A percentile compares a stretch with the other conserved stretches of the same genome.
Conservation (phyloP, 2,797 vertebrate species). For the Gambelia wislizenii region DNA sequence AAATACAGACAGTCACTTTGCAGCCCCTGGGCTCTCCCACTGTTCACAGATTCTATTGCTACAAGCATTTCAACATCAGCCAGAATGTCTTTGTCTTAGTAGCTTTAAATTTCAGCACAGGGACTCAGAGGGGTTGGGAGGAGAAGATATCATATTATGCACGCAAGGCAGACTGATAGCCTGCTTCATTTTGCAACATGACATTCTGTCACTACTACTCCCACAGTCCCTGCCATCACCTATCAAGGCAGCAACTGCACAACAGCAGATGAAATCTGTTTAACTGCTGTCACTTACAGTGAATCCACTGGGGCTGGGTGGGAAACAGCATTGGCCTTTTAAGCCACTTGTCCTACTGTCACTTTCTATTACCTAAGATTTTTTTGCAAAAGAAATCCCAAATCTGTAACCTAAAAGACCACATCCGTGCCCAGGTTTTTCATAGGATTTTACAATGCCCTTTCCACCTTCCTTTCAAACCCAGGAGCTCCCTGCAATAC, state of each 20-base stretch:
- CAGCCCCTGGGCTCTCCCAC: not conserved
- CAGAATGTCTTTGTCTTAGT: slow-evolving; percentile 7
- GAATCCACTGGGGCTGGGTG: not conserved
- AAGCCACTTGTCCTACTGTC: not conserved
- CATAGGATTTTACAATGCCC: not conserved
- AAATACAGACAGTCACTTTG: not conserved
- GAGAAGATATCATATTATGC: not conserved
- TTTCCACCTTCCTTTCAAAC: not conserved
- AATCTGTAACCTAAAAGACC: not conserved
- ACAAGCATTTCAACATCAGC: not conserved
- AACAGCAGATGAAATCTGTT: not conserved
- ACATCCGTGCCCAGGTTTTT: not conserved
- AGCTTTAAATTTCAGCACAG: not conserved
- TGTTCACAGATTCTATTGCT: not conserved
- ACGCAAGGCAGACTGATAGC: not conserved
- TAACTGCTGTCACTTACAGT: not conserved
- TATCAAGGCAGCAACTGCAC: not conserved
- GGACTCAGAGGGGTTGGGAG: not conserved
- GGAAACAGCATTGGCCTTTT: not conserved
- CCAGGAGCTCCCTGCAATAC: not conserved
- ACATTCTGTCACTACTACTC: not conserved
- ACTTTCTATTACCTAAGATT: not conserved
- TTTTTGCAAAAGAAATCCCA: not conserved
- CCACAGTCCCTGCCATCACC: not conserved
- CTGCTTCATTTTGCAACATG: not conserved